phyloP scores from a whole-genome alignment of 2,888 invertebrate genomes.

The Dysmachus trigonus region DNA sequence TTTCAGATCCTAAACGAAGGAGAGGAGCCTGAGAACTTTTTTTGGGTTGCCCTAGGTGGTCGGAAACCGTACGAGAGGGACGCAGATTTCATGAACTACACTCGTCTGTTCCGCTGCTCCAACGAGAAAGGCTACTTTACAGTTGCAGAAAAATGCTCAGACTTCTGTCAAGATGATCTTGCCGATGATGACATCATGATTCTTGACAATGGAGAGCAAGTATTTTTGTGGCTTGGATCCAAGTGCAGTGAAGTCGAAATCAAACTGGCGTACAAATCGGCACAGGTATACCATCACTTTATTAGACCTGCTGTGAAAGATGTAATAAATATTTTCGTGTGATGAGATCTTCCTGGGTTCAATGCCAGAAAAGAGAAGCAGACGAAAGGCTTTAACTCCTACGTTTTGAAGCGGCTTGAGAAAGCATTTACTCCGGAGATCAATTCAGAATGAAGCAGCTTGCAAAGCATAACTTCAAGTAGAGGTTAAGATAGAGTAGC shows the following conservation, averaged over 20 bases:
- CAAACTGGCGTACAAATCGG: slow-evolving; percentile 97
- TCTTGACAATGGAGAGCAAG: slow-evolving; percentile 96
- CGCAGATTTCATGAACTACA: slow-evolving; percentile 91
- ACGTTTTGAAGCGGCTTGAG: too few species aligned
- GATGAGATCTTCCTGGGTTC: too few species aligned
- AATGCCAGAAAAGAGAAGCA: too few species aligned
- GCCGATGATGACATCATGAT: slow-evolving; percentile 99
- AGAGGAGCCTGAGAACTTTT: slow-evolving; percentile 97
- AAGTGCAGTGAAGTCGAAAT: slow-evolving; percentile 98
- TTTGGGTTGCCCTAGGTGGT: slow-evolving; percentile 96
- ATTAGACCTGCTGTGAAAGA: neutral
- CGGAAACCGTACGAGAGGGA: slow-evolving; percentile 88
- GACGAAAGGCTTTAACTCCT: too few species aligned
- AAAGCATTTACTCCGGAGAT: too few species aligned
- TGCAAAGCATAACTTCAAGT: too few species aligned
- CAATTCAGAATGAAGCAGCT: too few species aligned
- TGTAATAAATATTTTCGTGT: too few species aligned
- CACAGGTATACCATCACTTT: slow-evolving; percentile 74
- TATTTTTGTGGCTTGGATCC: slow-evolving; percentile 97
- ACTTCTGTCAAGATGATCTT: slow-evolving; percentile 85
- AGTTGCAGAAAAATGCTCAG: slow-evolving; percentile 94
- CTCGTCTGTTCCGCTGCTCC: slow-evolving; percentile 95
- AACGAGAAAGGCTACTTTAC: slow-evolving; percentile 99
- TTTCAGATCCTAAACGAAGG: slow-evolving; percentile 86
- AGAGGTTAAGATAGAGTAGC: too few species aligned